Base-by-base conservation (phyloP, 2,113 vertebrate species). In the Spizaetus ornatus region DNA sequence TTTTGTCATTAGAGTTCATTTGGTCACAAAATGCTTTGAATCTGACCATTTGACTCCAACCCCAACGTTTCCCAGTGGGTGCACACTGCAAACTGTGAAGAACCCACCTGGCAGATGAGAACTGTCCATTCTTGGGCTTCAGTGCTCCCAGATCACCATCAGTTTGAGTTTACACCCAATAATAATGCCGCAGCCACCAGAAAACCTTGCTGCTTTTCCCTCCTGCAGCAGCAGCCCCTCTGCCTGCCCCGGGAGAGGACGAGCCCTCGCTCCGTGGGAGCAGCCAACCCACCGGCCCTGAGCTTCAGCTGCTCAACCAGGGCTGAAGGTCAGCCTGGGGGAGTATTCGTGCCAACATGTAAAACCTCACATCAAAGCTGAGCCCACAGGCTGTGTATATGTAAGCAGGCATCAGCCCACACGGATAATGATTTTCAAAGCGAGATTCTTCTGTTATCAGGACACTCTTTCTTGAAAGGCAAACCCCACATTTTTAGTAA, bases 271-370 rank as follows among this genome's bases (percentile, higher is more conserved):
- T 96, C 78, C n/a, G 29, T 53, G 66, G 82, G 34, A 89, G 86
- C 77, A 94, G 74, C 92, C 73, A 77, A 56, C 66, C 29, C 77
- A 83, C 38, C 13, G 1, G n/a, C 70, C 67, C 69, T 66, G 66
- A 91, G 73, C 83, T 96, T 96, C 95, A 88, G 90, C 53, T n/a
- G 45, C 87, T 96, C 95, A 87, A 86, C 69, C 40, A 66, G 78
- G 82, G 76, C 93, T 88, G 70, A 96, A 95, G 91, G 94, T 97
- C 96, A 90, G 82, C 78, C 90, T 71, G 20, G 80, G 61, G 34
- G 48, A 96, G 72, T 85, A 32, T 25, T 94, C 7, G 17, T 94
- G 26, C 45, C 92, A 19, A n/a, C 6, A 1, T 7, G 34, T 47
- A 63, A 90, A 87, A 76, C 7, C 50, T 56, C 76, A 66, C 50